phyloP scores from a whole-genome alignment of 92 coral and sea anemone species.

The Chrysogorgia sp. region DNA sequence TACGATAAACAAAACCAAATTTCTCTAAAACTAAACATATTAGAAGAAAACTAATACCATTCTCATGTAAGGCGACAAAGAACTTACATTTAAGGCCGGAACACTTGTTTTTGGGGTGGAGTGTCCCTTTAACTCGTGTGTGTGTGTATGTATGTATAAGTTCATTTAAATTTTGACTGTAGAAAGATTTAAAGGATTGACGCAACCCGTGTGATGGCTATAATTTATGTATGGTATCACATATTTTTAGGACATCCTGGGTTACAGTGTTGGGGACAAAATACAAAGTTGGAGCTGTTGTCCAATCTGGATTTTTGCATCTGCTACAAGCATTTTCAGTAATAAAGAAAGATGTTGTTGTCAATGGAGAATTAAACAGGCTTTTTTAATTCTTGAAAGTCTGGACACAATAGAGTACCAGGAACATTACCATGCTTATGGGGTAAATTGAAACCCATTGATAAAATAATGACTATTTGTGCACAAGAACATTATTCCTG shows the following conservation, averaged over 20 bases:
- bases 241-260: slow-evolving; percentile 47
- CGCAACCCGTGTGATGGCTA: too few species aligned
- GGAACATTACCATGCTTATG: slow-evolving; percentile 58
- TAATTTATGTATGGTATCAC: background rate
- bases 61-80: too few species aligned
- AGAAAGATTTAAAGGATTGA: too few species aligned
- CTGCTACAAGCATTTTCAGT: slow-evolving; percentile 58
- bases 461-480: slow-evolving; percentile 16
- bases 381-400: slow-evolving; percentile 48
- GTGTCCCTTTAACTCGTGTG: too few species aligned
- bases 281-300: slow-evolving; percentile 53
- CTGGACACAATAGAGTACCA: slow-evolving; percentile 44
- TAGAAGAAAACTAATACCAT: too few species aligned
- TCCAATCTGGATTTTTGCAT: slow-evolving; percentile 54
- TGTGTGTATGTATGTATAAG: too few species aligned
- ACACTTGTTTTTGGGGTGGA: too few species aligned
- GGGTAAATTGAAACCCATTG: slow-evolving; percentile 43
- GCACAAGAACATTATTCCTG: slow-evolving; percentile 47
- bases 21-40: too few species aligned
- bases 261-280: slow-evolving; percentile 54
- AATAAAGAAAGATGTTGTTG: slow-evolving; percentile 47
- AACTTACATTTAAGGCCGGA: too few species aligned
- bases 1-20: too few species aligned
- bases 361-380: slow-evolving; percentile 51
- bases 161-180: too few species aligned